Conservation (phyloP, 2,113 vertebrate genomes). For the Porphyrio hochstetteri region DNA sequence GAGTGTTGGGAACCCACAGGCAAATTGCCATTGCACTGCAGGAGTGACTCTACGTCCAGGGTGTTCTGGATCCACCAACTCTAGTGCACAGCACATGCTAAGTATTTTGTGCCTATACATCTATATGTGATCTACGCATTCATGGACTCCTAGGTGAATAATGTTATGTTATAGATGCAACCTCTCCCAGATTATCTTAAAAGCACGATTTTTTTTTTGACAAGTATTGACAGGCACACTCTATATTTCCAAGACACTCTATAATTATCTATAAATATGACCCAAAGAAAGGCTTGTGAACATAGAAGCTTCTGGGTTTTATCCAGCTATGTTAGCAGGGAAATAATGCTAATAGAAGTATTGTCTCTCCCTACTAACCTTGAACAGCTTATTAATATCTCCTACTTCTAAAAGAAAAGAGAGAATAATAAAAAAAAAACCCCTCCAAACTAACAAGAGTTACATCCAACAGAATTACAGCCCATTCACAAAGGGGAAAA, state of each 20-base stretch:
- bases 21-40: background rate
- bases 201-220: background rate
- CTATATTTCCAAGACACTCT: background rate
- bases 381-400: background rate
- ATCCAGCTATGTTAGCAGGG: background rate
- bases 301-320: background rate
- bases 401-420: background rate
- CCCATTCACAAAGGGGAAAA: background rate
- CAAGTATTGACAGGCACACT: background rate
- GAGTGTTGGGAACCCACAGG: background rate
- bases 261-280: background rate
- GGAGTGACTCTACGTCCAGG: background rate
- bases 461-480: background rate
- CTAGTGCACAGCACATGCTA: background rate
- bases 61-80: background rate
- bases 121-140: background rate
- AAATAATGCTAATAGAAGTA: background rate
- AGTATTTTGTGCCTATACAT: rapidly evolving
- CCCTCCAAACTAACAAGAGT: no score
- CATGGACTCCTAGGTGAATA: background rate
- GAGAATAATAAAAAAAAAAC: background rate
- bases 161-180: background rate
- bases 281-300: background rate
- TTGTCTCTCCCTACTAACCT: background rate
- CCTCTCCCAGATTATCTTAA: background rate